Percentiles rank a stretch among this genome's conserved stretches.
phyloP scores from a whole-genome alignment of 92 coral and sea anemone genomes.

The Paramuricea clavata region DNA sequence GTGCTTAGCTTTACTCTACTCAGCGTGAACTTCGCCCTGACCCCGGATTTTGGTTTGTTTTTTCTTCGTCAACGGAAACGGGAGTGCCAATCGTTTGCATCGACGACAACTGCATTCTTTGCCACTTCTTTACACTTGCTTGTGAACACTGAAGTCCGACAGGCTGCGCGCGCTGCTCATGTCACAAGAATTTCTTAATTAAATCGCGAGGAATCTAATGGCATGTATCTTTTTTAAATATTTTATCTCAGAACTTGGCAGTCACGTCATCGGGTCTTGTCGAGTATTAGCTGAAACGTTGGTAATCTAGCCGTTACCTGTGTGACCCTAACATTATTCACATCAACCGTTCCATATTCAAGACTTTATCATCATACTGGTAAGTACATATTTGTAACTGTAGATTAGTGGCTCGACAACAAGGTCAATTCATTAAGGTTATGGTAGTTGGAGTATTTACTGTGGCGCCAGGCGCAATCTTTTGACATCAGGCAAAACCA shows the following conservation, averaged over 20 bases:
- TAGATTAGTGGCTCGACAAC: slow-evolving; percentile 10
- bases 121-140: slow-evolving; percentile 11
- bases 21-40: slow-evolving; percentile 30
- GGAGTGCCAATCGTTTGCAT: slow-evolving; percentile 34
- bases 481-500: slow-evolving; percentile 23
- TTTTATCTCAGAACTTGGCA: slow-evolving; percentile 49
- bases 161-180: slow-evolving; percentile 19
- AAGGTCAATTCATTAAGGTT: slow-evolving; percentile 9
- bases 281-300: slow-evolving; percentile 43
- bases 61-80: slow-evolving; percentile 20
- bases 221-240: slow-evolving; percentile 44
- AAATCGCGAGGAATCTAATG: slow-evolving; percentile 37
- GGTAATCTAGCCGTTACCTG: slow-evolving; percentile 56
- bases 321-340: slow-evolving; percentile 35
- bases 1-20: not conserved
- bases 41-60: slow-evolving; percentile 20
- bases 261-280: slow-evolving; percentile 58
- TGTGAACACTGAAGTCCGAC: not conserved
- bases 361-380: slow-evolving; percentile 17
- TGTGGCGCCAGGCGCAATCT: slow-evolving; percentile 33
- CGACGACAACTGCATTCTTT: slow-evolving; percentile 50
- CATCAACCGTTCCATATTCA: slow-evolving; percentile 23
- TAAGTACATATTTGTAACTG: slow-evolving; percentile 27
- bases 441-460: not conserved
- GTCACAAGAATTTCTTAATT: slow-evolving; percentile 29